A percentile compares a stretch with the other conserved stretches of the same genome.
Conservation (phyloP, 2,797 vertebrate genomes). For the Myotis pilosus region DNA sequence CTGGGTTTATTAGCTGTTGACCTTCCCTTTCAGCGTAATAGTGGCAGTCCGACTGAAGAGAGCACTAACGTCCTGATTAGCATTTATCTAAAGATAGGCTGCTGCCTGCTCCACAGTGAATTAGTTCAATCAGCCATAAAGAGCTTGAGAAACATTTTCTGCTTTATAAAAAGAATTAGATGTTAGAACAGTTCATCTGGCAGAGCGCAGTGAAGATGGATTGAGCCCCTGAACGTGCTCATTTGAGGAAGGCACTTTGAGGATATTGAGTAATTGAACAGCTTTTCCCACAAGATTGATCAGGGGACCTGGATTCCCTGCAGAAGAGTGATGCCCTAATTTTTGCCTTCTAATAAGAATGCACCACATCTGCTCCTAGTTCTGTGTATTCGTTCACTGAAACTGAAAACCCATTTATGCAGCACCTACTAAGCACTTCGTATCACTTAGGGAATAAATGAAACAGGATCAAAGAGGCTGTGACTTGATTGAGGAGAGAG, state of each 20-base stretch:
- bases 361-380: slow-evolving; percentile 42
- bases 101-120: slow-evolving; percentile 86
- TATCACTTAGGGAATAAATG: slow-evolving; percentile 9
- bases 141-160: slow-evolving; percentile 85
- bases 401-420: slow-evolving; percentile 31
- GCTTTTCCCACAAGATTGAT: slow-evolving; percentile 70
- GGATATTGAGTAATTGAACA: slow-evolving; percentile 72
- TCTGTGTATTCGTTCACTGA: slow-evolving; percentile 42
- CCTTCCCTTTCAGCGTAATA: slow-evolving; percentile 85
- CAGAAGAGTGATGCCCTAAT: slow-evolving; percentile 61
- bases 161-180: slow-evolving; percentile 77
- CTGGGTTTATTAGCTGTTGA: slow-evolving; percentile 88
- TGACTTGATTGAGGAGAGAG: background rate
- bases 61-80: slow-evolving; percentile 84
- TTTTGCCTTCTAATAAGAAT: slow-evolving; percentile 64
- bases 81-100: slow-evolving; percentile 87
- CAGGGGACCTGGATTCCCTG: slow-evolving; percentile 52
- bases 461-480: background rate
- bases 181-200: slow-evolving; percentile 72
- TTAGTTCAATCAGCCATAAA: slow-evolving; percentile 86
- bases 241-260: slow-evolving; percentile 70
- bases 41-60: slow-evolving; percentile 80
- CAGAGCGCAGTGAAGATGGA: slow-evolving; percentile 61
- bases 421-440: background rate
- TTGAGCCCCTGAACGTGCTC: slow-evolving; percentile 67